A percentile compares a stretch with the other conserved stretches of the same genome.
phyloP scores from a whole-genome alignment of 2,113 vertebrate species.

The Planiliza haematocheilus region DNA sequence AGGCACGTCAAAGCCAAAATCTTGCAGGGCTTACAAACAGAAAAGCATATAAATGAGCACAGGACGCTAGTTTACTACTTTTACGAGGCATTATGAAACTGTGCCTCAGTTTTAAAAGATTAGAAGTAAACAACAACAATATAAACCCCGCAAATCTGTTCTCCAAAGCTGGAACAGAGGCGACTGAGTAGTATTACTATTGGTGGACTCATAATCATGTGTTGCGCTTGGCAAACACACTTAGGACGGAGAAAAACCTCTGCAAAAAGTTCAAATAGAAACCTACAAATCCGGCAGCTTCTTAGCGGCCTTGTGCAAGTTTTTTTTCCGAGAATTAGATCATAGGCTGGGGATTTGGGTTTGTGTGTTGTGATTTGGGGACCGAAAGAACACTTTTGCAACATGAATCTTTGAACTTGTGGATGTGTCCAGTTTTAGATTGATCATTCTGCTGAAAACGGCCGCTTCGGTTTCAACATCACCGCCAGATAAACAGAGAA shows the following conservation, averaged over 20 bases:
- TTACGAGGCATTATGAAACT: conserved; percentile 71
- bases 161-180: conserved; percentile 57
- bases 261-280: conserved; percentile 70
- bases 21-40: conserved; percentile 31
- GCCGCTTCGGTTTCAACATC: conserved; percentile 45
- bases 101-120: conserved; percentile 64
- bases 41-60: conserved; percentile 47
- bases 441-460: conserved; percentile 45
- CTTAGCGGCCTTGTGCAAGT: conserved; percentile 67
- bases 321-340: conserved; percentile 57
- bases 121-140: conserved; percentile 72
- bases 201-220: conserved; percentile 65
- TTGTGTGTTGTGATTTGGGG: conserved; percentile 32
- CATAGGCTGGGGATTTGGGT: conserved; percentile 21
- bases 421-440: conserved; percentile 39
- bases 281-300: conserved; percentile 75
- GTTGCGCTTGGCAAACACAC: conserved; percentile 67
- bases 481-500: conserved; percentile 13
- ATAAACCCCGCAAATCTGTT: conserved; percentile 72
- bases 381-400: conserved; percentile 52
- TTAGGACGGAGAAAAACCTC: conserved; percentile 48
- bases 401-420: conserved; percentile 57
- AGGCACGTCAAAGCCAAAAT: conserved; percentile 6
- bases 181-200: conserved; percentile 53
- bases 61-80: conserved; percentile 62